phyloP scores from a whole-genome alignment of 2,888 invertebrate genomes.

The Leptinotarsa haldemani region DNA sequence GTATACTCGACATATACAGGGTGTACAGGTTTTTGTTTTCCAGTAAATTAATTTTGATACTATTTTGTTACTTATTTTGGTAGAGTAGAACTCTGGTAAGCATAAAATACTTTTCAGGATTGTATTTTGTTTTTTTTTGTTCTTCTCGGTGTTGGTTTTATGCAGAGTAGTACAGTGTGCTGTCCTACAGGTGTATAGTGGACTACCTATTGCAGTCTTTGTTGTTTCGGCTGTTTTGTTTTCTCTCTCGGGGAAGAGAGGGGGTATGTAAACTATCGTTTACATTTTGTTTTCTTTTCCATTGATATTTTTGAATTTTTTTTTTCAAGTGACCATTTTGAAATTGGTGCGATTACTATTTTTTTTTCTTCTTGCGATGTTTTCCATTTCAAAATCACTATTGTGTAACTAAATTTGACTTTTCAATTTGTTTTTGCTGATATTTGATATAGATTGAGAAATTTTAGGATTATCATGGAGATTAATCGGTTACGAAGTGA shows the following conservation, averaged over 20 bases:
- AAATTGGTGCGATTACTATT: neutral
- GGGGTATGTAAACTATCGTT: neutral
- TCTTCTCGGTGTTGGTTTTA: neutral
- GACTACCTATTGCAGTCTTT: neutral
- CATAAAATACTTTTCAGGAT: neutral
- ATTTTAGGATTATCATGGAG: constrained; percentile 6
- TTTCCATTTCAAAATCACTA: neutral
- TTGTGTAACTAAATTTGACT: neutral
- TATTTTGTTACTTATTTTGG: neutral
- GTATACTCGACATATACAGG: neutral
- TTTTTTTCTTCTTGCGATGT: neutral
- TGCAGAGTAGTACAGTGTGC: neutral
- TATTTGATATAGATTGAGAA: neutral
- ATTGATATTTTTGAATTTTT: neutral
- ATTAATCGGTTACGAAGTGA: constrained; percentile 6
- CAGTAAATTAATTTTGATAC: too few species aligned
- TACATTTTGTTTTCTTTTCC: neutral
- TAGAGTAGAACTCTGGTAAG: neutral
- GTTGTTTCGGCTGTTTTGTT: neutral
- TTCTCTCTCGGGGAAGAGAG: neutral
- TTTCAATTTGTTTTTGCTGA: neutral
- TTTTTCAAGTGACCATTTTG: neutral
- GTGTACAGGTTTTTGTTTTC: too few species aligned
- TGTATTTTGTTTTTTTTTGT: neutral
- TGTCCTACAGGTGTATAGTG: neutral